Evolutionary conservation across 2,888 invertebrate genomes (phyloP).

Genomic region (Leucophenga montana): DNA sequence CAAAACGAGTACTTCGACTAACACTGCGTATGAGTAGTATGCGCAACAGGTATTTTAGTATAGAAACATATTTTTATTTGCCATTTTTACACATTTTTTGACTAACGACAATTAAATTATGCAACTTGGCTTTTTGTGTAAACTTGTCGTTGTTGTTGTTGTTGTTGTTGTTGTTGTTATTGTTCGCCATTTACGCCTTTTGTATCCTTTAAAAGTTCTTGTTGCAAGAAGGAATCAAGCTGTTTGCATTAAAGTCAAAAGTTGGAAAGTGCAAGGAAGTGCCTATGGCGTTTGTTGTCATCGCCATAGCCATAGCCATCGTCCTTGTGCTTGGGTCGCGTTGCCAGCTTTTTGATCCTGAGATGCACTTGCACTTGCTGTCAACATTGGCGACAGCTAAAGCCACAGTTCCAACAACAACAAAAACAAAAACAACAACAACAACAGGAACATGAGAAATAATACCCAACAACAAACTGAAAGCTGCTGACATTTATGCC

Average conservation of each 20-base stretch:
- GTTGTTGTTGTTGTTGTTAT: too few relatives aligned
- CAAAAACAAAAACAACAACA: constrained; percentile 40
- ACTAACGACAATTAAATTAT: constrained; percentile 12
- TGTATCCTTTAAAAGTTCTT: too few relatives aligned
- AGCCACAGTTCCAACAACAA: constrained; percentile 52
- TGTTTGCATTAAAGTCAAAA: constrained; percentile 37
- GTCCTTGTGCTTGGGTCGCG: not conserved
- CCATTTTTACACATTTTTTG: not conserved
- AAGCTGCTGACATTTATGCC: constrained; percentile 65
- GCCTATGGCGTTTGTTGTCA: constrained; percentile 41
- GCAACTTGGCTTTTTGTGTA: constrained; percentile 2
- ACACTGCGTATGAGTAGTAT: constrained; percentile 1
- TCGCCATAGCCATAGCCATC: not conserved
- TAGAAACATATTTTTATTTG: not conserved
- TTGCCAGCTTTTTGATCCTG: too few relatives aligned
- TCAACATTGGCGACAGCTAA: constrained; percentile 58
- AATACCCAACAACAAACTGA: constrained; percentile 34
- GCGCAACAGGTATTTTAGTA: not conserved
- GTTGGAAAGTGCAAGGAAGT: constrained; percentile 40
- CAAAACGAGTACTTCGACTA: too few relatives aligned
- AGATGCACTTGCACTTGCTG: constrained; percentile 18
- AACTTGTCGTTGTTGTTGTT: constrained; percentile 39
- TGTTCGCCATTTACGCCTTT: not conserved
- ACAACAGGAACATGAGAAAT: constrained; percentile 21
- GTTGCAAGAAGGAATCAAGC: constrained; percentile 6